Percentiles rank a stretch among this genome's conserved stretches.
Conservation (phyloP, 2,888 invertebrate species). For the Agrilus biguttatus region DNA sequence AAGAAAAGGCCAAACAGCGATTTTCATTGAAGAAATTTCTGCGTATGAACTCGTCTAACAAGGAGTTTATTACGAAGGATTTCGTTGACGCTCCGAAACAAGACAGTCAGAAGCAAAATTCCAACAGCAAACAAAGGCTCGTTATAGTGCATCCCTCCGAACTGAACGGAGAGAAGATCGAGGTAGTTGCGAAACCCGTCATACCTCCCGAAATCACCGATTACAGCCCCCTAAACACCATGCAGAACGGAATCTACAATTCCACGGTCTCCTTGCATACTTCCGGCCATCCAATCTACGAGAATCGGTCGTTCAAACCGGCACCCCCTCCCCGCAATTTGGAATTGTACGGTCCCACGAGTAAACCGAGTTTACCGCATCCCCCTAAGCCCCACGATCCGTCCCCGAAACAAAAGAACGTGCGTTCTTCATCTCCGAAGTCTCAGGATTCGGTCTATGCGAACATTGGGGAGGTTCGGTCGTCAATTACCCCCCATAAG, state of each 20-base stretch:
- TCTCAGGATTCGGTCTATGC: slow-evolving; percentile 55
- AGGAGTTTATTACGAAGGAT: slow-evolving; percentile 44
- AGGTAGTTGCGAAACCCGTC: slow-evolving; percentile 42
- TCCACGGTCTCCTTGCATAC: slow-evolving; percentile 8
- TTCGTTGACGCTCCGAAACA: slow-evolving; percentile 34
- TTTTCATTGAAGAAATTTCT: slow-evolving; percentile 75
- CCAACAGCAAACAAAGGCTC: slow-evolving; percentile 55
- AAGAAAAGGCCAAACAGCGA: slow-evolving; percentile 54
- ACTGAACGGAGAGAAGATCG: slow-evolving; percentile 66
- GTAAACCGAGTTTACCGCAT: slow-evolving; percentile 50
- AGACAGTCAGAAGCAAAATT: slow-evolving; percentile 38
- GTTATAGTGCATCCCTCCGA: slow-evolving; percentile 83
- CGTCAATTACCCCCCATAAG: slow-evolving; percentile 60
- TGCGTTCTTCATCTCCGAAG: slow-evolving; percentile 12
- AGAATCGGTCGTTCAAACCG: slow-evolving; percentile 13
- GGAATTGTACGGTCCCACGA: slow-evolving; percentile 34
- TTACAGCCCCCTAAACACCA: too few relatives aligned
- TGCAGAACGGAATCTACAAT: slow-evolving; percentile 1
- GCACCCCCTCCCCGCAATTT: slow-evolving; percentile 67
- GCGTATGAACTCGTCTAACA: slow-evolving; percentile 55
- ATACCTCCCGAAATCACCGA: neutral
- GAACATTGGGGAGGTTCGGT: slow-evolving; percentile 72
- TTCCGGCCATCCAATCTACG: slow-evolving; percentile 11
- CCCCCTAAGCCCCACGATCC: slow-evolving; percentile 57
- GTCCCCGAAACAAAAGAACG: slow-evolving; percentile 42